Evolutionary conservation across 23 tunicate genomes (phyloP).

Genomic region (Halocynthia aurantium): DNA sequence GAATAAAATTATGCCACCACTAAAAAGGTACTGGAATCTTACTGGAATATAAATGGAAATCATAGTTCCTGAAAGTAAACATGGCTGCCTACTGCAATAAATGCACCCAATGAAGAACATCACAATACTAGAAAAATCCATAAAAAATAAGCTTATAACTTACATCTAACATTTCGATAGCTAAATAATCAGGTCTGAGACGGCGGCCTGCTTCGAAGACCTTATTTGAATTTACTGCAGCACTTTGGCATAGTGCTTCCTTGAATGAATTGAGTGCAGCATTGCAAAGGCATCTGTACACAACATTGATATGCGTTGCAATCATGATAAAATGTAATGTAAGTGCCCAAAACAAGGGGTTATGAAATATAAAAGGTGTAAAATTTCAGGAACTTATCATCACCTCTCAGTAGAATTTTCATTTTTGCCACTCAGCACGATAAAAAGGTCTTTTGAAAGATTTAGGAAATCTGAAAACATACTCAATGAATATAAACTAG

Average conservation of each 20-base stretch:
- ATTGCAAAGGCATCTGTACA: not conserved
- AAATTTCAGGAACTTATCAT: not conserved
- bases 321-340: not conserved
- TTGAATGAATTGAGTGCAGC: not conserved
- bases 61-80: no score
- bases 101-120: not conserved
- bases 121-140: not conserved
- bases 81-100: no score
- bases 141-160: not conserved
- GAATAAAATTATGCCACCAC: not conserved
- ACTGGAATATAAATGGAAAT: no score
- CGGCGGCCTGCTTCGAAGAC: conserved; percentile 16
- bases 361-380: not conserved
- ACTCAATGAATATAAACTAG: not conserved
- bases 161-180: conserved; percentile 15
- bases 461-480: conserved; percentile 7
- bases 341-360: not conserved
- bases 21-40: no score
- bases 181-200: conserved; percentile 13
- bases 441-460: conserved; percentile 18
- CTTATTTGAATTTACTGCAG: not conserved
- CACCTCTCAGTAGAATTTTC: conserved; percentile 17
- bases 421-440: conserved; percentile 19
- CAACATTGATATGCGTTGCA: not conserved
- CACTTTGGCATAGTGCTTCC: not conserved